Evolutionary conservation across 2,888 invertebrate genomes (phyloP).

Genomic region (Epicampocera succincta): DNA sequence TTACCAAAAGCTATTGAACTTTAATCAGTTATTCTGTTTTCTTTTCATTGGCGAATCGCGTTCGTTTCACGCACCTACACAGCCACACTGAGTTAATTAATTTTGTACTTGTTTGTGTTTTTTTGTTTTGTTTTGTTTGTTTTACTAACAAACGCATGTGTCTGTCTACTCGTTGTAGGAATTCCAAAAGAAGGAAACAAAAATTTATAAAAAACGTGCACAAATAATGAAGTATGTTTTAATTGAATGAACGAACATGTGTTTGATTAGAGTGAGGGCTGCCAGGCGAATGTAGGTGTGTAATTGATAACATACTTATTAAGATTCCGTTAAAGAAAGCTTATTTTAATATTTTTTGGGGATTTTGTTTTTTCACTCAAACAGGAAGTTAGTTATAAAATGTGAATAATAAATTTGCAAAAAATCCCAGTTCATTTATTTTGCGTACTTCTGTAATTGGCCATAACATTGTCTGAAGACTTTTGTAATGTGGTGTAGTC

Average conservation of each 20-base stretch:
- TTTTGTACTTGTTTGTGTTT: not conserved
- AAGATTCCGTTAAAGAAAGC: not conserved
- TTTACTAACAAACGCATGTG: no score
- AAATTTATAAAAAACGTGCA: not conserved
- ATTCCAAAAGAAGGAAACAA: not conserved
- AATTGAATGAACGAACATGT: constrained; percentile 46
- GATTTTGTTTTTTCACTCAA: not conserved
- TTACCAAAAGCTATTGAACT: constrained; percentile 43
- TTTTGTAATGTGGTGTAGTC: no score
- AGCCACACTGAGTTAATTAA: constrained; percentile 19
- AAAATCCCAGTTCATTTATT: no score
- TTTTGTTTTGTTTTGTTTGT: not conserved
- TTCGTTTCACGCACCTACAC: constrained; percentile 49
- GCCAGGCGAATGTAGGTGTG: constrained; percentile 4
- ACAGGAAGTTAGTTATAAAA: no score
- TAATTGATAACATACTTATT: constrained; percentile 3
- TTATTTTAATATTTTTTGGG: constrained; percentile 3
- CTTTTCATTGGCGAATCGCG: constrained; percentile 12
- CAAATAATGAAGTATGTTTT: constrained; percentile 31
- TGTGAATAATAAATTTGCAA: no score
- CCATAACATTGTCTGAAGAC: no score
- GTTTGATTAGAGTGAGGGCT: constrained; percentile 28
- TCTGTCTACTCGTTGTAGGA: constrained; percentile 2
- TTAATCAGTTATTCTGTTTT: constrained; percentile 2
- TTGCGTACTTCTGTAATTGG: no score